phyloP scores from a whole-genome alignment of 2,888 invertebrate genomes.

The Julus scanicus region DNA sequence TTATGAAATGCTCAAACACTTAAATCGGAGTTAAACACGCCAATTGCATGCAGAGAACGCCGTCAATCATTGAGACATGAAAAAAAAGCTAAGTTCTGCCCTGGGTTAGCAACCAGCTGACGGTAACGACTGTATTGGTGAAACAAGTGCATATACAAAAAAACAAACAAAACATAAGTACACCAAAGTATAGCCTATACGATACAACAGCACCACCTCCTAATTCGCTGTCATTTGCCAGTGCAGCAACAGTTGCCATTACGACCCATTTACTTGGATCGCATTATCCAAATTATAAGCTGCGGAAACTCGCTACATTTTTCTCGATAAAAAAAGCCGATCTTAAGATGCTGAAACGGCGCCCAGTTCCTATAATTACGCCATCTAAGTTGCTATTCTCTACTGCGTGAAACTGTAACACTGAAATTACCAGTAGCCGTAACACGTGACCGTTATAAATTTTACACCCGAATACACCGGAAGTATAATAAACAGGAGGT shows the following conservation, averaged over 20 bases:
- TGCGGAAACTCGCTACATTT: not conserved
- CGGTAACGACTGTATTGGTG: not conserved
- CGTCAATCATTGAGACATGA: not conserved
- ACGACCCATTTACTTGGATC: not conserved
- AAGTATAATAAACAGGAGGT: no score
- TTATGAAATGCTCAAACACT: slow-evolving; percentile 38
- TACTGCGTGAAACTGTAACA: not conserved
- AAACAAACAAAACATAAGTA: not conserved
- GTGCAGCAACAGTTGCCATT: slow-evolving; percentile 28
- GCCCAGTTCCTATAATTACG: not conserved
- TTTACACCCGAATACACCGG: not conserved
- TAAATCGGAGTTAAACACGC: slow-evolving; percentile 28
- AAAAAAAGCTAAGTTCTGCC: not conserved
- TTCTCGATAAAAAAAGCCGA: not conserved
- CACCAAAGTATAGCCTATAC: not conserved
- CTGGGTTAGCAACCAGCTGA: not conserved
- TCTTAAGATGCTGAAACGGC: not conserved
- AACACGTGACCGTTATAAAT: no score
- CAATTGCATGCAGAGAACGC: not conserved
- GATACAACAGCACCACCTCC: not conserved
- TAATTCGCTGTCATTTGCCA: not conserved
- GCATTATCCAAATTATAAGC: slow-evolving; percentile 15
- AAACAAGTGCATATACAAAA: no score
- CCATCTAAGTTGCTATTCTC: not conserved
- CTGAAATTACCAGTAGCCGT: not conserved